Evolutionary conservation across 2,888 invertebrate genomes (phyloP), one percentile per base, ranked within the genome.

Genomic region (Folsomia manolachei): DNA sequence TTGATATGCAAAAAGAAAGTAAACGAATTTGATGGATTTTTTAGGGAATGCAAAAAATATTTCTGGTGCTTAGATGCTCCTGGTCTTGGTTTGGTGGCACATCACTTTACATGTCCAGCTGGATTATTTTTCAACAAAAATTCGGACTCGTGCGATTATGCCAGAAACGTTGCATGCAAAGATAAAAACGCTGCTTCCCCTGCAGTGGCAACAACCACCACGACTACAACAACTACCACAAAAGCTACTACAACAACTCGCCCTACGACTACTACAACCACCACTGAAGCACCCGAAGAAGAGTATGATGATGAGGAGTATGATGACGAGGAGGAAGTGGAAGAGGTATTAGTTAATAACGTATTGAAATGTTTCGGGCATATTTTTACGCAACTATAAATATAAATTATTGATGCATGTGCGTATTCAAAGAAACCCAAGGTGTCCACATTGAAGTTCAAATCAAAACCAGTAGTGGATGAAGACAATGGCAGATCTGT

Each of bases 1-100:
- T 65, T 11, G 65, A n/a, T 25, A 14, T 63, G 11, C 9, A 24
- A 18, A 25, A 4, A 18, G 9, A 23, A 24, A 25, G 11, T 63
- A 11, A 63, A 9, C 24, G 23, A 24, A 18, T 11, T 21, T 63
- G 2, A 11, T 24, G n/a, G 9, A n/a, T 9, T 39, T 39, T 7
- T 65, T 39, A 51, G 25, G 23, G 25, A 69, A 23, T 73, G 73
- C 63, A 73, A 94, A 83, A 95, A 95, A 83, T 95, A 95, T 83
- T 95, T 93, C 85, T 95, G 95, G 95, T 95, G 95, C 83, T 85
- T 95, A 77, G 94, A 94, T 83, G 92, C 94, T 0, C 92, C 94
- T 0, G 92, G 94, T 82, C 87, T 94, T 21, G 95, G 95, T 75
- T 91, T 95, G 65, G 92, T 95, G 2, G 94, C 94, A 0, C 94